Evolutionary conservation across 2,888 invertebrate genomes (phyloP), one percentile per base, ranked within the genome.

Genomic region (Elgonia sp.): DNA sequence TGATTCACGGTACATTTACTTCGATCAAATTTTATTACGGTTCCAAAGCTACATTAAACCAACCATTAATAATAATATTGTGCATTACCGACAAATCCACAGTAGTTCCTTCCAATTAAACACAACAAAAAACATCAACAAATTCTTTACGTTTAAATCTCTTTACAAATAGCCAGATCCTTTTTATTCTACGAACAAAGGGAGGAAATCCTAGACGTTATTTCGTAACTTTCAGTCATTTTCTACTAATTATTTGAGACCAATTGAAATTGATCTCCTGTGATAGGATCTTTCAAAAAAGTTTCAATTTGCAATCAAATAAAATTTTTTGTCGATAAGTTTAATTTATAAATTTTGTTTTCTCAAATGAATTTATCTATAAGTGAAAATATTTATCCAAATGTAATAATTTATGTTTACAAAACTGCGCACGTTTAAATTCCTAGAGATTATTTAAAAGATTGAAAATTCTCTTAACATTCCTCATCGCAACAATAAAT

Each of bases 1-100:
- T 37, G 37, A 69, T 70, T 80, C 39, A 80, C 69, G 60, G 69
- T 80, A 80, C 80, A 80, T 69, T 79, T 80, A 60, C 46, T 42
- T 42, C 69, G 46, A 37, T 80, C 62, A 18, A 79, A 69, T 79
- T 79, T 80, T 18, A 62, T 29, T 46, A 57, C 60, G 16, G 20
- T 46, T 50, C 20, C 8, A 65, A 16, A 29, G 53, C 50, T 37
- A 76, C 63, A 53, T 76, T 37, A 62, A 75, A 60, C 60, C 60
- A 37, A 18, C 16, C 65, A 65, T 77, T 29, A 29, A 29, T 77
- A 29, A 29, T 77, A 65, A 53, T 40, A 65, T 50, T 29, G 53
- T n/a, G 46, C 16, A 65, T 77, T 65, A 65, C 62, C 37, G 9
- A 55, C 65, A 77, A 77, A 65, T 40, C 20, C 20, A 37, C 63